phyloP scores from a whole-genome alignment of 2,888 invertebrate species.

The Troilus luridus region DNA sequence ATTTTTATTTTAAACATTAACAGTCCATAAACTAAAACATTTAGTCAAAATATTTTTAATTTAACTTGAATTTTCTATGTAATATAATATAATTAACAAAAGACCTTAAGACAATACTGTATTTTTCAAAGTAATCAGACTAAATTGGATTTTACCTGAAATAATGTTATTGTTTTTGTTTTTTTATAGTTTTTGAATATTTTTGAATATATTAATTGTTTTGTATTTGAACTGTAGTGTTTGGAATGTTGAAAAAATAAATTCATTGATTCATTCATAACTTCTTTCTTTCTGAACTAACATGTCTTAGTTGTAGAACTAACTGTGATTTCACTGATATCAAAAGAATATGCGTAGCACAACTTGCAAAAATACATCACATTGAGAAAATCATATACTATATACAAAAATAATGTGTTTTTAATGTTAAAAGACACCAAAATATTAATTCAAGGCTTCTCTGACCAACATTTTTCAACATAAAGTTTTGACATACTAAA shows the following conservation, averaged over 20 bases:
- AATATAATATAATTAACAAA: background rate
- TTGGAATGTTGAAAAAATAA: slow-evolving; percentile 54
- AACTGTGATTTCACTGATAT: slow-evolving; percentile 24
- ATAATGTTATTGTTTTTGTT: background rate
- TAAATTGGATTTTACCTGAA: background rate
- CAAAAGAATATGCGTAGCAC: background rate
- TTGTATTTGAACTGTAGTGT: slow-evolving; percentile 14
- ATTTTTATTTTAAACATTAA: background rate
- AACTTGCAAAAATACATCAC: background rate
- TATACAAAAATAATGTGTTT: background rate
- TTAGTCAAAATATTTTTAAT: background rate
- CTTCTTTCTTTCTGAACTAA: slow-evolving; percentile 28
- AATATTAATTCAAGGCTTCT: too few relatives aligned
- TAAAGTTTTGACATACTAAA: too few relatives aligned
- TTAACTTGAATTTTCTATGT: background rate
- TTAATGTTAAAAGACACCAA: too few relatives aligned
- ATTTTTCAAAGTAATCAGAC: background rate
- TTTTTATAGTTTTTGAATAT: background rate
- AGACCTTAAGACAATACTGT: background rate
- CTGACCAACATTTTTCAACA: too few relatives aligned
- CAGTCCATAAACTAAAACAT: background rate
- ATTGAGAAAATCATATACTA: background rate
- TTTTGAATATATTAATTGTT: background rate
- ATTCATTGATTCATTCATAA: slow-evolving; percentile 48
- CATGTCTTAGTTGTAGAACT: slow-evolving; percentile 47